phyloP scores from a whole-genome alignment of 2,888 invertebrate species.

The Maniola hyperantus region DNA sequence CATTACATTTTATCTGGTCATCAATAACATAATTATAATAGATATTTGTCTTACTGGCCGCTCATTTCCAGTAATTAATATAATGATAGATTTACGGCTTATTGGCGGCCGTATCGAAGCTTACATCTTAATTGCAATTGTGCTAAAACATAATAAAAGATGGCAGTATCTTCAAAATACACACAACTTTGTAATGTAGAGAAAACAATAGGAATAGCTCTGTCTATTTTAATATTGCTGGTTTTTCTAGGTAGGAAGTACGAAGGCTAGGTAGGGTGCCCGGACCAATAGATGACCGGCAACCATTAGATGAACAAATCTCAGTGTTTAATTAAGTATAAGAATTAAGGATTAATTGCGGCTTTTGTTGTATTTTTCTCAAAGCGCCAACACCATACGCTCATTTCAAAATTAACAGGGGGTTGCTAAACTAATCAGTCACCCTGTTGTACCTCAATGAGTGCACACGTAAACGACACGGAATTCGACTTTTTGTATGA shows the following conservation, averaged over 20 bases:
- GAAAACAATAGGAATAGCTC: not conserved
- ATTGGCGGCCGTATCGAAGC: conserved; percentile 50
- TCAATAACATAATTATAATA: conserved; percentile 21
- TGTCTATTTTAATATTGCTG: too few species aligned
- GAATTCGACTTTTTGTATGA: too few species aligned
- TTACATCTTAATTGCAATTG: conserved; percentile 71
- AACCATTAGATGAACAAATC: too few species aligned
- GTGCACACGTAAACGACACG: too few species aligned
- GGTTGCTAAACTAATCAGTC: too few species aligned
- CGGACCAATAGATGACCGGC: too few species aligned
- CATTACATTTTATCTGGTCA: conserved; percentile 13
- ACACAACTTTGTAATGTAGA: conserved; percentile 15
- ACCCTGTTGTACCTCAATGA: too few species aligned
- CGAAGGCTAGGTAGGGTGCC: not conserved
- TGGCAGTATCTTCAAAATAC: conserved; percentile 33
- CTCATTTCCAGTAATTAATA: conserved; percentile 26
- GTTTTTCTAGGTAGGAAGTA: not conserved
- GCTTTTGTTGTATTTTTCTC: too few species aligned
- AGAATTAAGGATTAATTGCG: too few species aligned
- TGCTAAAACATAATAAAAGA: conserved; percentile 53
- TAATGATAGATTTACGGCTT: conserved; percentile 29
- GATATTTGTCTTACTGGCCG: conserved; percentile 22
- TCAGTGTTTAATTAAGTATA: too few species aligned
- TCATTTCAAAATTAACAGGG: too few species aligned
- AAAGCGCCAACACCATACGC: too few species aligned